phyloP scores from a whole-genome alignment of 2,113 vertebrate species.

The Setophaga kirtlandii region DNA sequence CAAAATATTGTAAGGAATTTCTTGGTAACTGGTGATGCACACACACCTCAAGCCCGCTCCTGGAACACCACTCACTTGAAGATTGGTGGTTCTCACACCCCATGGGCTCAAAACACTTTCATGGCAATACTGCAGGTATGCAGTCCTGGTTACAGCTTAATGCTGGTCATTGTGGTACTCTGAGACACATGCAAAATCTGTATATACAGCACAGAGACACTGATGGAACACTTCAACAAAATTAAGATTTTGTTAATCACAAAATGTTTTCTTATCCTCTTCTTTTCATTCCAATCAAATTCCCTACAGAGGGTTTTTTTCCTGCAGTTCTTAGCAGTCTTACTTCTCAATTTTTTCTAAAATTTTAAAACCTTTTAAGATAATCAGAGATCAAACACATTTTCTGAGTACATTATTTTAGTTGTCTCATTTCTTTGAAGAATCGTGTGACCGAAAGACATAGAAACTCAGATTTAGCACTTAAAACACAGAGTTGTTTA shows the following conservation, averaged over 20 bases:
- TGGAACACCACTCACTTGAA: not conserved
- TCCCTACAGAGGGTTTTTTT: not conserved
- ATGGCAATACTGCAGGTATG: not conserved
- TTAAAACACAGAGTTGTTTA: conserved; percentile 3
- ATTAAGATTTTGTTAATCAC: not conserved
- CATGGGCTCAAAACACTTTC: not conserved
- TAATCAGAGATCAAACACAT: conserved; percentile 24
- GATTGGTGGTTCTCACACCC: not conserved
- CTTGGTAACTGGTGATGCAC: not conserved
- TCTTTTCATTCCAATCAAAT: conserved; percentile 22
- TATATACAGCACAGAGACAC: not conserved
- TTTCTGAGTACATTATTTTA: not conserved
- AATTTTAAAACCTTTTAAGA: conserved; percentile 67
- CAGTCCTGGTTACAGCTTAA: not conserved
- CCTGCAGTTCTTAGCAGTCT: conserved; percentile 5
- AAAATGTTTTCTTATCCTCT: conserved; percentile 4
- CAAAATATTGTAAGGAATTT: not conserved
- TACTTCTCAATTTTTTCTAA: conserved; percentile 14
- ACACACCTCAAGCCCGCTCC: not conserved
- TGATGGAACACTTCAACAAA: not conserved
- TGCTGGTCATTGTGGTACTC: not conserved
- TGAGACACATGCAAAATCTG: not conserved
- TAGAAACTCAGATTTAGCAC: not conserved
- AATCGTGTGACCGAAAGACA: not conserved
- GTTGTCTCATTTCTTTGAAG: not conserved